Conservation (phyloP, 2,888 invertebrate genomes). For the Dasypolia templi region DNA sequence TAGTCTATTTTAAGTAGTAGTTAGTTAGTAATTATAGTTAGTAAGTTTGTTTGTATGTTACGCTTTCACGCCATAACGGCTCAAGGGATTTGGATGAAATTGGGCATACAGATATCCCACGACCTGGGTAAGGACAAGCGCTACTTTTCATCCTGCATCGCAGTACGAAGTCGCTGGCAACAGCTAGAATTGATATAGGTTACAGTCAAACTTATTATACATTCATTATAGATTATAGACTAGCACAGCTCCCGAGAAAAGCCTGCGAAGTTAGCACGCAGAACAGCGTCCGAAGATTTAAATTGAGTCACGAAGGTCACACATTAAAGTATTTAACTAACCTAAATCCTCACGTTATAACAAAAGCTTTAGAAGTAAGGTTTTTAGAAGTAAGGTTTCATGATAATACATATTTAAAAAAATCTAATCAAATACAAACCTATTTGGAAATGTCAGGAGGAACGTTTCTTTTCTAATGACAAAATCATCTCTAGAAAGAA, state of each 20-base stretch:
- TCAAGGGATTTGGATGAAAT: no score
- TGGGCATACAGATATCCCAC: no score
- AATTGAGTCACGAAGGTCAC: conserved; percentile 12
- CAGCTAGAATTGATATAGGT: not conserved
- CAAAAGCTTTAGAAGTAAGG: not conserved
- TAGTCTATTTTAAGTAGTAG: no score
- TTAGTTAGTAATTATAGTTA: no score
- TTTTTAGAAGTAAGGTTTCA: not conserved
- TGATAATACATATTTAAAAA: no score
- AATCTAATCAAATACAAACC: no score
- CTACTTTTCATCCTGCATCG: no score
- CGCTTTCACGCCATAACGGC: no score
- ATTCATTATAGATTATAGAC: not conserved
- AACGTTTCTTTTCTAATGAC: not conserved
- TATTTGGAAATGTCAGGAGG: not conserved
- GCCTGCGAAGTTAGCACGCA: conserved; percentile 16
- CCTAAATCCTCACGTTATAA: not conserved
- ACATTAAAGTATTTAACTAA: conserved; percentile 20
- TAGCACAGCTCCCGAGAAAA: not conserved
- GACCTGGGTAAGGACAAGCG: no score
- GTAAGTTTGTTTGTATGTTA: no score
- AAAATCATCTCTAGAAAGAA: not conserved
- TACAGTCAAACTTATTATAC: not conserved
- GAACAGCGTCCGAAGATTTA: conserved; percentile 24
- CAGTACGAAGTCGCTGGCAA: no score